Conservation (phyloP, 2,888 invertebrate genomes). For the Zhuqinia jingwanae region DNA sequence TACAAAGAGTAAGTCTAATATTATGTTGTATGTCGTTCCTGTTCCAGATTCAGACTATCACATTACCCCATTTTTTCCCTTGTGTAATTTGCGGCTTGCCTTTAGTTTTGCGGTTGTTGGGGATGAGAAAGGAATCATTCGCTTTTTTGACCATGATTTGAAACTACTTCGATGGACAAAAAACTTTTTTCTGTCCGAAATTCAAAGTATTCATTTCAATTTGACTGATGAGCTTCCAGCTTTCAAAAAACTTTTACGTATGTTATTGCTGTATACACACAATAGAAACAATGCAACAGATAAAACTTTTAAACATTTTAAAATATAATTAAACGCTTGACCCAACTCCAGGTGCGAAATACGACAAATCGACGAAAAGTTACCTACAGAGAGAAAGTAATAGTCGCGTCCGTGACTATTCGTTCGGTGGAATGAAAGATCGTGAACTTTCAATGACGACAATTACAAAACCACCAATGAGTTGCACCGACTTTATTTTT, state of each 20-base stretch:
- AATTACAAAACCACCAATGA: constrained; percentile 67
- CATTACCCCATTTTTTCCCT: too few species aligned
- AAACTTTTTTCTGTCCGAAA: constrained; percentile 57
- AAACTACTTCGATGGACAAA: constrained; percentile 76
- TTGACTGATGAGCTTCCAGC: constrained; percentile 53
- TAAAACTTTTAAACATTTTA: background rate
- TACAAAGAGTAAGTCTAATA: constrained; percentile 70
- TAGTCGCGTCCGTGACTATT: constrained; percentile 75
- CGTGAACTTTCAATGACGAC: constrained; percentile 74
- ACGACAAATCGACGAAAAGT: constrained; percentile 30
- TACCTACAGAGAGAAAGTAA: constrained; percentile 64
- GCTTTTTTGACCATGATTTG: constrained; percentile 77
- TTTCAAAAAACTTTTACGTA: constrained; percentile 75
- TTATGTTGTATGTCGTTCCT: too few species aligned
- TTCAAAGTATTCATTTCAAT: constrained; percentile 75
- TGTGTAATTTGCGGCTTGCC: too few species aligned
- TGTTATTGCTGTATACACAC: background rate
- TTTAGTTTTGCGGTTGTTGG: constrained; percentile 74
- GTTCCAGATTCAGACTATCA: too few species aligned
- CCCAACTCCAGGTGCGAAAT: constrained; percentile 66
- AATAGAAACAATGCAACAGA: too few species aligned
- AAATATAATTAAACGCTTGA: constrained; percentile 15
- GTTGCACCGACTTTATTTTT: constrained; percentile 74
- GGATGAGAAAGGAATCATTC: constrained; percentile 75
- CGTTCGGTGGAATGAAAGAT: constrained; percentile 73